Evolutionary conservation across 2,113 vertebrate species (phyloP).

Genomic region (Protobothrops flavoviridis): DNA sequence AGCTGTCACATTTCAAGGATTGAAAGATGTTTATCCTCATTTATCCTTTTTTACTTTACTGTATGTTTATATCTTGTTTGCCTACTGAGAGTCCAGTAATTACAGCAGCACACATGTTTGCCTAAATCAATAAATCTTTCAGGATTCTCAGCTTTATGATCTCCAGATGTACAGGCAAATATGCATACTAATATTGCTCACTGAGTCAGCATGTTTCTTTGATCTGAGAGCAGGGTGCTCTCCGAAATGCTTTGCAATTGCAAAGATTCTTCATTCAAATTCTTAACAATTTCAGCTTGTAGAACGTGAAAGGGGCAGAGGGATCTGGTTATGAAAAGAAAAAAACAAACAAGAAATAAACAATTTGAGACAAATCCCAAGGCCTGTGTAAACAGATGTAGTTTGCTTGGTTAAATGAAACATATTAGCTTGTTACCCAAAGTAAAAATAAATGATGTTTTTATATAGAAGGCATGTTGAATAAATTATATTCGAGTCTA

Average conservation of each 20-base stretch:
- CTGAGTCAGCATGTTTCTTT: background rate
- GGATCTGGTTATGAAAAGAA: background rate
- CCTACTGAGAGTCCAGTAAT: background rate
- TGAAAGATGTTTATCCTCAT: background rate
- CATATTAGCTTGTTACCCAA: background rate
- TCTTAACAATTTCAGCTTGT: background rate
- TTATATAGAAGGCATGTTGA: background rate
- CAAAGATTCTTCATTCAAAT: constrained; percentile 7
- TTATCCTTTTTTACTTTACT: background rate
- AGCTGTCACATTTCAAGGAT: background rate
- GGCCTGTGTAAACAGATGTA: background rate
- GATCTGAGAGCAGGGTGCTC: background rate
- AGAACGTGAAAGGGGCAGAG: background rate
- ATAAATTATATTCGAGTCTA: background rate
- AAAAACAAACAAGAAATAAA: background rate
- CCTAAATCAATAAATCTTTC: background rate
- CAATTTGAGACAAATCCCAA: background rate
- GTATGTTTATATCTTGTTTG: background rate
- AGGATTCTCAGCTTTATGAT: background rate
- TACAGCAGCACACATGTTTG: background rate
- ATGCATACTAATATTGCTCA: background rate
- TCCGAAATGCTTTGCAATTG: background rate
- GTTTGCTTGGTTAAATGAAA: background rate
- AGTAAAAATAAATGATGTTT: background rate
- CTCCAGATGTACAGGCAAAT: background rate